phyloP scores from a whole-genome alignment of 2,888 invertebrate species.

The Argynnis bischoffii region DNA sequence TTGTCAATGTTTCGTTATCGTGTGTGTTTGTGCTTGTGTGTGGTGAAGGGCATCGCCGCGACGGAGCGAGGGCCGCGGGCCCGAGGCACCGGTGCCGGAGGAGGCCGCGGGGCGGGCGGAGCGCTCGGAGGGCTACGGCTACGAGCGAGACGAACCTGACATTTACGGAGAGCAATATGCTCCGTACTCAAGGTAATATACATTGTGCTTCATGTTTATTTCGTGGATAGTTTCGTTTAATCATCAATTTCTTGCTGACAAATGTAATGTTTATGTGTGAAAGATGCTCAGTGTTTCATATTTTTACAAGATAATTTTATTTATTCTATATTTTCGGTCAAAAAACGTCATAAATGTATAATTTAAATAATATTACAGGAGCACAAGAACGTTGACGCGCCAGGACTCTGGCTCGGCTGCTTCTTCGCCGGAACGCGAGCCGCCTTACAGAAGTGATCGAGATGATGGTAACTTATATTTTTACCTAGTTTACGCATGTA shows the following conservation, averaged over 20 bases:
- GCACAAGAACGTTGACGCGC: conserved; percentile 53
- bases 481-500: too few species aligned
- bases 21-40: conserved; percentile 42
- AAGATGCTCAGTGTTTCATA: too few species aligned
- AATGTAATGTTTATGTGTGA: too few species aligned
- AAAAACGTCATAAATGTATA: too few species aligned
- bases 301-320: too few species aligned
- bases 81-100: conserved; percentile 39
- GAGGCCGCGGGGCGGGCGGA: conserved; percentile 39
- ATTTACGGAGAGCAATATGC: conserved; percentile 72
- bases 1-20: neutral
- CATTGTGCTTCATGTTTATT: neutral
- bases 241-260: too few species aligned
- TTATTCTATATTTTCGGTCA: too few species aligned
- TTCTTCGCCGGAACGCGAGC: conserved; percentile 73
- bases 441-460: conserved; percentile 47
- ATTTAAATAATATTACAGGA: conserved; percentile 43
- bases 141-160: conserved; percentile 71
- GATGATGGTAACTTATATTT: conserved; percentile 15
- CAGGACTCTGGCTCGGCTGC: conserved; percentile 75
- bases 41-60: conserved; percentile 58
- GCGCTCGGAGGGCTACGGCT: conserved; percentile 42
- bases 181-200: conserved; percentile 62
- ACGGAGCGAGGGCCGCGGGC: conserved; percentile 55
- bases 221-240: neutral